A percentile compares a stretch with the other conserved stretches of the same genome.
phyloP scores from a whole-genome alignment of 2,113 vertebrate species.

The Crocuta crocuta region DNA sequence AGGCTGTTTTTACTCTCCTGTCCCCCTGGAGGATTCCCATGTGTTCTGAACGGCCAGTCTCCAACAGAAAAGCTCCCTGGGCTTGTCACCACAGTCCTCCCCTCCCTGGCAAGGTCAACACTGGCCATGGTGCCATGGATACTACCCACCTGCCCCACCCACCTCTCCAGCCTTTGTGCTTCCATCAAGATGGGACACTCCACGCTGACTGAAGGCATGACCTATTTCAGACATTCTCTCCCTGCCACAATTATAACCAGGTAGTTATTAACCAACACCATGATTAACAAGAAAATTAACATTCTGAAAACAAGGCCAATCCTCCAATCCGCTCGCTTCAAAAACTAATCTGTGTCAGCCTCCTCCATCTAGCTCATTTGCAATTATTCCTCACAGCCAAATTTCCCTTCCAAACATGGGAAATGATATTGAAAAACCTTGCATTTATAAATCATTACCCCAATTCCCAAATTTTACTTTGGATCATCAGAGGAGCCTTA shows the following conservation, averaged over 20 bases:
- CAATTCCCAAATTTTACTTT: slow-evolving; percentile 46
- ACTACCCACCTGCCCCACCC: fast-evolving
- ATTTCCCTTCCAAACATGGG: slow-evolving; percentile 49
- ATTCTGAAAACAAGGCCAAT: slow-evolving; percentile 60
- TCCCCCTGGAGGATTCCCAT: background rate
- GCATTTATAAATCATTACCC: slow-evolving; percentile 11
- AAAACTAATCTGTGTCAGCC: background rate
- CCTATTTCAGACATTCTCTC: slow-evolving; percentile 2
- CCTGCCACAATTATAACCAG: background rate
- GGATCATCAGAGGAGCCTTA: slow-evolving; percentile 21
- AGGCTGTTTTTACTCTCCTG: background rate
- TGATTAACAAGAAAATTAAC: slow-evolving; percentile 59
- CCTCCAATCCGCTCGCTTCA: slow-evolving; percentile 42
- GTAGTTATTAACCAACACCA: slow-evolving; percentile 22
- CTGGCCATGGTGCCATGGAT: background rate
- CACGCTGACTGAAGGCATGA: background rate
- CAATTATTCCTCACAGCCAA: slow-evolving; percentile 40
- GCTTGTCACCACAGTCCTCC: background rate
- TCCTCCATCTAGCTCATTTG: background rate
- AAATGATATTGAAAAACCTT: slow-evolving; percentile 12
- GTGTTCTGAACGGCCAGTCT: background rate
- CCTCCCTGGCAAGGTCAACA: background rate
- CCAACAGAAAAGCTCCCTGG: background rate
- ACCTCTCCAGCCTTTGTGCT: fast-evolving
- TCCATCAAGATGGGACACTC: background rate